These are phyloP conservation scores for Pelobates fuscus DNA, from an alignment of 2,113 vertebrate species.

Conservation along the genomic window DNA sequence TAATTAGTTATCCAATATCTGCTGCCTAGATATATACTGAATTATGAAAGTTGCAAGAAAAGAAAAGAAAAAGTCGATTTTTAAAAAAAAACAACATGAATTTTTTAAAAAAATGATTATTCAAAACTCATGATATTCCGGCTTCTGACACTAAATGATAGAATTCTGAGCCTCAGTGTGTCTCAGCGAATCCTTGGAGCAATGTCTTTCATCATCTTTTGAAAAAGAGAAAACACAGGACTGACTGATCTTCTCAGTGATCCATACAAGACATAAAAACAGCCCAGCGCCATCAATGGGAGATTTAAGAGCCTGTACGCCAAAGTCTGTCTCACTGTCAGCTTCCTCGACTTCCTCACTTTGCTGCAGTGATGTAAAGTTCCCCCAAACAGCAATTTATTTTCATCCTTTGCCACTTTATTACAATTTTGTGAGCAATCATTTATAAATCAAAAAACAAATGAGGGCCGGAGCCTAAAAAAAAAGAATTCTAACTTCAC, in stretches of 20 bases:
- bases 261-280: slow-evolving; percentile 15
- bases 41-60: background rate
- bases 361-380: background rate
- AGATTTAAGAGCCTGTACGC: background rate
- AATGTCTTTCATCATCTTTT: slow-evolving; percentile 1
- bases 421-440: no score
- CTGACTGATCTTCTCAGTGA: slow-evolving; percentile 1
- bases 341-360: background rate
- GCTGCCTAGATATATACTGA: background rate
- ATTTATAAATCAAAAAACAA: no score
- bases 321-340: no score
- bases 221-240: background rate
- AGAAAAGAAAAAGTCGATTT: no score
- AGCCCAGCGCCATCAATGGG: background rate
- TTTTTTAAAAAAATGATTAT: no score
- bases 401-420: background rate
- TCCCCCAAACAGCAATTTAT: background rate
- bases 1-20: slow-evolving; percentile 2
- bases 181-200: background rate
- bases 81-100: no score
- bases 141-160: background rate
- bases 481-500: no score
- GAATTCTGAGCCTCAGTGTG: background rate
- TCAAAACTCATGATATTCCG: background rate
- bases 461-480: no score